Base-by-base conservation (phyloP, 2,797 vertebrate genomes). In the Mus spretus region DNA sequence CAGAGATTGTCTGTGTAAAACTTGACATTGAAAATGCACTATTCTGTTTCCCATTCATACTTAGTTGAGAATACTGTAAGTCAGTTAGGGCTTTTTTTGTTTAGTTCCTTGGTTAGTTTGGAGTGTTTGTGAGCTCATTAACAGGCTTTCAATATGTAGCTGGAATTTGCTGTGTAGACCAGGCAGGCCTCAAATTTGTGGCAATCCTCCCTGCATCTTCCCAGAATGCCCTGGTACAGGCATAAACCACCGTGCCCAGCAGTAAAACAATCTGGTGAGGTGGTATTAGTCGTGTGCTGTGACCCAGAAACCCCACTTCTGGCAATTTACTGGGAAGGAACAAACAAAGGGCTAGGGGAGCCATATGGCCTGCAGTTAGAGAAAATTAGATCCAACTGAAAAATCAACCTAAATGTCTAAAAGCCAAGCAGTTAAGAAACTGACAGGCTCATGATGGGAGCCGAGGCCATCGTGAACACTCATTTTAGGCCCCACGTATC, bases 231-330 rank as follows among this genome's bases (percentile, higher is more conserved):
- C 57, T 28, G 40, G 17, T 28, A 53, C 59, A 90, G 57, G 72
- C n/a, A 65, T 37, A 47, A 50, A 34, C 28, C 74, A 26, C 74
- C n/a, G 34, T 53, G 34, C 59, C 31, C 44, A 26, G 34, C 44
- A 65, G 75, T 37, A n/a, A 17, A 78, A 37, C 47, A 55, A 6
- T 83, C 82, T 72, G 85, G 37, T 75, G 63, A 44, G 50, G 5
- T 40, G 50, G 83, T 91, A 26, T 91, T 95, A 47, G 26, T 75
- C 86, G 55, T 6, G 74, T 92, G n/a, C 53, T 9, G 28, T 97
- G 96, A 96, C 90, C 96, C 91, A 96, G 94, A 96, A 96, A 95
- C 65, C 15, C 77, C 37, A 67, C 84, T 94, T 80, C 44, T 83
- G 85, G 93, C 67, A 90, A 57, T 92, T 93, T 84, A 95, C 91